These are phyloP conservation scores for Sisor rabdophorus DNA, from an alignment of 2,113 vertebrate genomes.

Conservation along the genomic window DNA sequence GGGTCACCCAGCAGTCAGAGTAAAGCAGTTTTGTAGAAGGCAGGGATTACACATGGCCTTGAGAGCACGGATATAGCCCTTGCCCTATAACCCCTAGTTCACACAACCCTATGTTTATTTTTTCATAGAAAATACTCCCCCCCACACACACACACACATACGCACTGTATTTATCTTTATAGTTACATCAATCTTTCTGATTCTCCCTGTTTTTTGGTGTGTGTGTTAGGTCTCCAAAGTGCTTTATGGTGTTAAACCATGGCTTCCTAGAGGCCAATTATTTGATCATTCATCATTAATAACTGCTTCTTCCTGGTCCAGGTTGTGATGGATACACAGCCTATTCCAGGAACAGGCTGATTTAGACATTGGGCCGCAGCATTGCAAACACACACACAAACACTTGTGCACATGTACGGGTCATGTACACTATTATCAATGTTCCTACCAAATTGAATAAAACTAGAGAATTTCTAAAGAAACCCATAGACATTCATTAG, in stretches of 20 bases:
- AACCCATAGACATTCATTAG: not conserved
- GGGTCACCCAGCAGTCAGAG: conserved; percentile 40
- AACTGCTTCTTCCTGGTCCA: not conserved
- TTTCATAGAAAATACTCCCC: not conserved
- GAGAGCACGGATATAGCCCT: conserved; percentile 8
- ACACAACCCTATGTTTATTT: not conserved
- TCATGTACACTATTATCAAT: not conserved
- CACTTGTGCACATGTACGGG: too few relatives aligned
- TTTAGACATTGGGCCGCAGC: not conserved
- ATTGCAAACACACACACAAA: not conserved
- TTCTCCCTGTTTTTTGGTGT: too few relatives aligned
- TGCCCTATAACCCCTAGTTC: not conserved
- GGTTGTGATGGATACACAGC: not conserved
- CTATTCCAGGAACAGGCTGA: not conserved
- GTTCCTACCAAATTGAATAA: not conserved
- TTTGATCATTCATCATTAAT: not conserved
- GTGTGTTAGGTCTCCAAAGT: not conserved
- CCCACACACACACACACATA: not conserved
- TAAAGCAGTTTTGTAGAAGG: conserved; percentile 27
- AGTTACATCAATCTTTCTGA: too few relatives aligned
- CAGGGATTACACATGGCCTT: conserved; percentile 46
- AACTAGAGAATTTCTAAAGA: not conserved
- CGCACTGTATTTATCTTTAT: not conserved
- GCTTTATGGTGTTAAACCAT: not conserved
- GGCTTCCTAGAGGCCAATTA: not conserved